Conservation (phyloP, 1,140 invertebrate genomes). For the Euglossa dilemma region DNA sequence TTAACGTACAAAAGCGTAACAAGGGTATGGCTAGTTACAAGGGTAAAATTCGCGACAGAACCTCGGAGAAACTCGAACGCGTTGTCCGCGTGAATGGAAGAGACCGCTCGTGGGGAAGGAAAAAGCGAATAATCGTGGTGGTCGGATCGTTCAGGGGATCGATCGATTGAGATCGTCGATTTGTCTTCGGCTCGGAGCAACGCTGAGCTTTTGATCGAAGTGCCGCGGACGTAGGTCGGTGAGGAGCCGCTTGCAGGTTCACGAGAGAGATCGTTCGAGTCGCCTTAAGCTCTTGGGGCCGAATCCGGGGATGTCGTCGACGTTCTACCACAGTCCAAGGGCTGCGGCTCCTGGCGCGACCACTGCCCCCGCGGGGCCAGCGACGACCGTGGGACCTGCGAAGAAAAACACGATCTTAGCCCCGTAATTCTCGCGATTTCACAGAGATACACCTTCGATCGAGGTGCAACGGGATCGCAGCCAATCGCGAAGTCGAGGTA, state of each 20-base stretch:
- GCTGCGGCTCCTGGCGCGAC: constrained; percentile 31
- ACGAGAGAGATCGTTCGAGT: constrained; percentile 36
- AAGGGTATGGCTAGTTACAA: constrained; percentile 19
- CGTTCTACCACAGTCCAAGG: constrained; percentile 34
- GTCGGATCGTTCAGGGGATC: not conserved
- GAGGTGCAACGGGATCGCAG: not conserved
- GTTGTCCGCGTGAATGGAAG: not conserved
- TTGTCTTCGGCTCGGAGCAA: not conserved
- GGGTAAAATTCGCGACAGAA: not conserved
- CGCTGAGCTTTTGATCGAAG: constrained; percentile 3
- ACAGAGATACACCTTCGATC: too few species aligned
- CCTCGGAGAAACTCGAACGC: constrained; percentile 8
- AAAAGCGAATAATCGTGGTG: not conserved
- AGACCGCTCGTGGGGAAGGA: not conserved
- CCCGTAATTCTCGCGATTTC: too few species aligned
- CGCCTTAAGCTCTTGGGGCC: not conserved
- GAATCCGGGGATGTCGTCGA: not conserved
- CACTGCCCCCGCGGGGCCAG: constrained; percentile 56
- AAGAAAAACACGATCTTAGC: not conserved
- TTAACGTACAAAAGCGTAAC: constrained; percentile 34
- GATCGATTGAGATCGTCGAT: too few species aligned
- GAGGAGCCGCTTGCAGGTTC: constrained; percentile 2
- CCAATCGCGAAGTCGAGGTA: not conserved
- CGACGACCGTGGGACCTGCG: constrained; percentile 51
- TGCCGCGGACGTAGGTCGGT: not conserved